Conservation (phyloP, 1,140 invertebrate species). For the Lordiphosa stackelbergi region DNA sequence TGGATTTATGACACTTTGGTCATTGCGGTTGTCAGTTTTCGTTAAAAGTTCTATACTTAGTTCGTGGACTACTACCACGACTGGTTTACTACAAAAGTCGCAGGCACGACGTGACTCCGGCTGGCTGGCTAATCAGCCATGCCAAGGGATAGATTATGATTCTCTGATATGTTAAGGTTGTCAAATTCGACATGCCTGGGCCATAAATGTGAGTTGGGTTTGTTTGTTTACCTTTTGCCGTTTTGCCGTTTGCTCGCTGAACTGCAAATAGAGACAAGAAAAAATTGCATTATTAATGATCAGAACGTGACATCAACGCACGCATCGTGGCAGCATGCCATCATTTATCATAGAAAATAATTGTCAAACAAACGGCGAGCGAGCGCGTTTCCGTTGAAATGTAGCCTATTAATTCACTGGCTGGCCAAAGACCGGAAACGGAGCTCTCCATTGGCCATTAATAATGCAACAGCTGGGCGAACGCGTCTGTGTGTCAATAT, state of each 20-base stretch:
- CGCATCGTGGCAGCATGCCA: constrained; percentile 24
- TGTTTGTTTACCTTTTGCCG: constrained; percentile 52
- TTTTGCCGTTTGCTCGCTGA: constrained; percentile 38
- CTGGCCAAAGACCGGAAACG: constrained; percentile 35
- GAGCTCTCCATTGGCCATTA: constrained; percentile 46
- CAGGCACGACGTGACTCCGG: constrained; percentile 12
- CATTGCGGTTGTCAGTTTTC: constrained; percentile 72
- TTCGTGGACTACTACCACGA: background rate
- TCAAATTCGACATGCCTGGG: constrained; percentile 53
- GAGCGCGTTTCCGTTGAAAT: constrained; percentile 52
- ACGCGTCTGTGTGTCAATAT: constrained; percentile 47
- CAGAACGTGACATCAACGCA: constrained; percentile 58
- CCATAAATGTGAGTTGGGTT: constrained; percentile 39
- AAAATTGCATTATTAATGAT: constrained; percentile 69
- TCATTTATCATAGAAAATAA: constrained; percentile 60
- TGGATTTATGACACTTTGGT: constrained; percentile 74
- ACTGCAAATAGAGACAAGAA: constrained; percentile 68
- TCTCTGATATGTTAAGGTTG: constrained; percentile 29
- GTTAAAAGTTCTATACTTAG: constrained; percentile 59
- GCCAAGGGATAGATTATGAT: constrained; percentile 33
- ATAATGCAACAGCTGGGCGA: constrained; percentile 67
- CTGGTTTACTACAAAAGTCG: constrained; percentile 31
- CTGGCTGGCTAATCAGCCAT: constrained; percentile 40
- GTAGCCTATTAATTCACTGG: constrained; percentile 48
- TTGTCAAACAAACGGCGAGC: constrained; percentile 40